Base-by-base conservation (phyloP, 2,113 vertebrate species). In the Saccopteryx leptura region DNA sequence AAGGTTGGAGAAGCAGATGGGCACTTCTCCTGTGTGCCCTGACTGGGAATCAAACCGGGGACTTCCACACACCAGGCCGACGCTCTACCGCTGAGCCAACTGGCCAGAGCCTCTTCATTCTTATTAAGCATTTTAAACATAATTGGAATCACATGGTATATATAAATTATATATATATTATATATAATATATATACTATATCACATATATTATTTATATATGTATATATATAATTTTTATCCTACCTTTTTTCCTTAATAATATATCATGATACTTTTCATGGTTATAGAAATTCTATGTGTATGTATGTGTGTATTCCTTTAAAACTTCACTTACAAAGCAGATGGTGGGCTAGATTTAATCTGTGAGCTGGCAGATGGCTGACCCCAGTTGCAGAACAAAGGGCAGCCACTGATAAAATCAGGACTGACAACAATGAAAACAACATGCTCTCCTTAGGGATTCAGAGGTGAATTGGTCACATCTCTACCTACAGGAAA, bases 81-180 rank as follows among this genome's bases (percentile, higher is more conserved):
- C 39, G 39, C 39, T 39, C 39, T 39, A 39, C 39, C 39, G 39
- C 39, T 39, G 39, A 39, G 3, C 39, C 39, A 39, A 39, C 39
- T 3, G 39, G 39, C 39, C 39, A 39, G 39, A 39, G 39, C 39
- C 39, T 39, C 39, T 39, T 39, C 39, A 39, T 39, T 94, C 72
- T 91, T 13, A 52, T 87, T 52, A 75, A 80, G 15, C 23, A 63
- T 80, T 80, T 93, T 63, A 92, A 74, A 69, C 52, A 71, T n/a
- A 60, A 48, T 50, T 88, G 23, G 58, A 79, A 91, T 60, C 9
- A 63, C 5, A 28, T 1, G 24, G 26, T 63, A 48, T 56, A 33
- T 75, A 31, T 54, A 71, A 78, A 31, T 75, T 93, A 56, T 54
- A 65, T 31, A 39, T 39, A 3, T 39, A 39, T 39, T 39, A 39